phyloP scores from a whole-genome alignment of 1,140 invertebrate genomes.

The Apis florea region DNA sequence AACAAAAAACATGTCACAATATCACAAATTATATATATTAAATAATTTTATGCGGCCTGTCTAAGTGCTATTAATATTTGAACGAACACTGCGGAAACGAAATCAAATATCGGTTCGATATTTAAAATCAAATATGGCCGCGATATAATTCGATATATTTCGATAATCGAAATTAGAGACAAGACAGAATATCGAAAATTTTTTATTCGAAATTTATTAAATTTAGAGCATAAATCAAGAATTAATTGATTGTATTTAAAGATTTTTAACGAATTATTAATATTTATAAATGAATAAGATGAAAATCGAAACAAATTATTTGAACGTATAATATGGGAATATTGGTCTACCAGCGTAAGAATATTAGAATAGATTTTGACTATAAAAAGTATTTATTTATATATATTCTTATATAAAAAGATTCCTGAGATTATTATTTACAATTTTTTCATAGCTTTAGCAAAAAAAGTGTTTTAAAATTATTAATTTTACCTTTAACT shows the following conservation, averaged over 20 bases:
- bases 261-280: not conserved
- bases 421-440: not conserved
- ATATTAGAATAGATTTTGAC: not conserved
- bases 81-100: not conserved
- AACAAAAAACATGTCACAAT: not conserved
- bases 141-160: not conserved
- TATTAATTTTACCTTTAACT: not conserved
- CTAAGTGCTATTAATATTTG: too few relatives aligned
- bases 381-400: not conserved
- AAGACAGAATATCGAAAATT: not conserved
- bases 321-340: not conserved
- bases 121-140: not conserved
- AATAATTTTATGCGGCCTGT: not conserved
- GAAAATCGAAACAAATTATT: not conserved
- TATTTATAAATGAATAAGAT: not conserved
- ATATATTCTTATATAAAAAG: not conserved
- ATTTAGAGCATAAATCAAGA: not conserved
- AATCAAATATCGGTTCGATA: not conserved
- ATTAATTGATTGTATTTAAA: not conserved
- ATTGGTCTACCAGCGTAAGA: not conserved
- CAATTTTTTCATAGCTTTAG: not conserved
- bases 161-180: not conserved
- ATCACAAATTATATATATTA: too few relatives aligned
- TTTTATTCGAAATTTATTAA: not conserved
- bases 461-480: not conserved